A percentile compares a stretch with the other conserved stretches of the same genome.
Conservation (phyloP, 2,888 invertebrate genomes). For the Synanthedon vespiformis region DNA sequence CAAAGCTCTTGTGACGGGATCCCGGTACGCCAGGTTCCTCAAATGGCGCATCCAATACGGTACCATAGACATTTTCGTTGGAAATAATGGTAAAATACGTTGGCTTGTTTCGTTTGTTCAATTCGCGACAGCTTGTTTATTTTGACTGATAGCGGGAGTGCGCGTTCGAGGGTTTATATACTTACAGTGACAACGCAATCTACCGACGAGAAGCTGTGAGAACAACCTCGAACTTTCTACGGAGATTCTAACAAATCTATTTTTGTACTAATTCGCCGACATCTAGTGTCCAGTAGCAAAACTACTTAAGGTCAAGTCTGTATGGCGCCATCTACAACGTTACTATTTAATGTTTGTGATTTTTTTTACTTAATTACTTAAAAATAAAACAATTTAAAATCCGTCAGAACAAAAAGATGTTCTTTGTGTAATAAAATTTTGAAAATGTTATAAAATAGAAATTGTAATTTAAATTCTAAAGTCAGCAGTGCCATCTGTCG, state of each 20-base stretch:
- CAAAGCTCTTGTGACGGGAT: slow-evolving; percentile 36
- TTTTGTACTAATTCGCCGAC: background rate
- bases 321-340: background rate
- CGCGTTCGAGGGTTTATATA: slow-evolving; percentile 34
- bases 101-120: slow-evolving; percentile 7
- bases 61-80: slow-evolving; percentile 45
- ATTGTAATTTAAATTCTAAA: too few species aligned
- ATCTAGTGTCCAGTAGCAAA: background rate
- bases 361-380: too few species aligned
- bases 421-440: too few species aligned
- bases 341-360: too few species aligned
- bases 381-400: too few species aligned
- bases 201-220: slow-evolving; percentile 30
- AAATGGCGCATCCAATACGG: slow-evolving; percentile 61
- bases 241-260: background rate
- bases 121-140: slow-evolving; percentile 17
- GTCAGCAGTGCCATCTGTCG: too few species aligned
- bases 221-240: slow-evolving; percentile 39
- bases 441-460: too few species aligned
- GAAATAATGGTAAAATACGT: slow-evolving; percentile 3
- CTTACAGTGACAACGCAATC: slow-evolving; percentile 23
- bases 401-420: too few species aligned
- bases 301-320: background rate
- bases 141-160: slow-evolving; percentile 15
- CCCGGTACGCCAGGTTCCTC: slow-evolving; percentile 41